Conservation (phyloP, 2,113 vertebrate genomes). For the Rhipidura dahli region DNA sequence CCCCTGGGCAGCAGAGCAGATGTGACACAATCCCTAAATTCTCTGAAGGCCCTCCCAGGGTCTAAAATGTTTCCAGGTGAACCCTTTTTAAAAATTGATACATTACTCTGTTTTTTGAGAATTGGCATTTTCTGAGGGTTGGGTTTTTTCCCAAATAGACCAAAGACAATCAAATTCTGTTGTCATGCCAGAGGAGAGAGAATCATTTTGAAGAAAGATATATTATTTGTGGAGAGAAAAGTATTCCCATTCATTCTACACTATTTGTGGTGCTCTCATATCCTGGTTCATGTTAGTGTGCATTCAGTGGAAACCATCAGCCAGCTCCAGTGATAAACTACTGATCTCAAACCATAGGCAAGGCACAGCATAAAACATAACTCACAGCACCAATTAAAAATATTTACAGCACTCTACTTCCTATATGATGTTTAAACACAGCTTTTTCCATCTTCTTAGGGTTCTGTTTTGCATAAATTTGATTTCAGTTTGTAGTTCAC, state of each 20-base stretch:
- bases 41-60: background rate
- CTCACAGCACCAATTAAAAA: slow-evolving; percentile 36
- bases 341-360: background rate
- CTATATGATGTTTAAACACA: background rate
- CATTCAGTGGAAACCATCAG: background rate
- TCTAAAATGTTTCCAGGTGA: background rate
- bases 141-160: background rate
- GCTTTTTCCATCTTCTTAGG: background rate
- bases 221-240: background rate
- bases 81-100: background rate
- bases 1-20: background rate
- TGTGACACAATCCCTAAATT: background rate
- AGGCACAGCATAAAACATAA: background rate
- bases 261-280: slow-evolving; percentile 14
- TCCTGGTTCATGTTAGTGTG: slow-evolving; percentile 22
- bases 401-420: background rate
- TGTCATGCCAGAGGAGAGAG: background rate
- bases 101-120: background rate
- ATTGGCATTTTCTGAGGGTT: background rate
- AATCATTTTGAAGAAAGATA: background rate
- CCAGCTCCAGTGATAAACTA: background rate
- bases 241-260: background rate
- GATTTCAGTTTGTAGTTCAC: background rate
- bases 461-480: background rate
- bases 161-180: background rate